These are phyloP conservation scores for Porites lutea DNA, from an alignment of 64 coral and sea anemone genomes.

Conservation along the genomic window DNA sequence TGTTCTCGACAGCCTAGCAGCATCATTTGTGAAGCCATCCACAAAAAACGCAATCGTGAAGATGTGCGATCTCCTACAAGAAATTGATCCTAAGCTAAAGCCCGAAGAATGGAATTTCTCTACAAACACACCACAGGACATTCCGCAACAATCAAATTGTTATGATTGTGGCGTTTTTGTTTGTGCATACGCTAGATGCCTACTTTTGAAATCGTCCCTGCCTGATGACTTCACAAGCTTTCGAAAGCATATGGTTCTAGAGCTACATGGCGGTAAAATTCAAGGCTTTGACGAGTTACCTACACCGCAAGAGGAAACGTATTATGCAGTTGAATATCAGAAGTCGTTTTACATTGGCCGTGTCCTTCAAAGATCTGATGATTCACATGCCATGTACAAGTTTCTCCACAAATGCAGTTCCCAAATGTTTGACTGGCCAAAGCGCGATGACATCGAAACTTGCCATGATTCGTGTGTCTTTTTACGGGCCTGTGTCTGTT, in stretches of 20 bases:
- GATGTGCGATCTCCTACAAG: conserved; percentile 39
- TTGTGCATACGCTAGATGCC: conserved; percentile 54
- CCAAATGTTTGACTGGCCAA: conserved; percentile 32
- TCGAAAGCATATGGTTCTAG: background rate
- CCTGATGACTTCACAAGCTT: background rate
- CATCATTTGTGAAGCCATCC: conserved; percentile 53
- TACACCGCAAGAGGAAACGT: too few relatives aligned
- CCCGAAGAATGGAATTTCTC: conserved; percentile 23
- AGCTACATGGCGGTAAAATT: background rate
- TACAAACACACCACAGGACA: conserved; percentile 10
- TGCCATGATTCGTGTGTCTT: conserved; percentile 32
- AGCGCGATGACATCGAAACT: conserved; percentile 30
- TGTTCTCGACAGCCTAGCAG: conserved; percentile 41
- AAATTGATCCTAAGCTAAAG: conserved; percentile 38
- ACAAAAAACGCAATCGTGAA: background rate
- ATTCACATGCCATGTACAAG: conserved; percentile 28
- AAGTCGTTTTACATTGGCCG: conserved; percentile 66
- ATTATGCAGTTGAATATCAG: conserved; percentile 58
- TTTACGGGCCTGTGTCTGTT: conserved; percentile 31
- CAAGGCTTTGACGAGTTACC: too few relatives aligned
- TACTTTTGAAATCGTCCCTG: conserved; percentile 13
- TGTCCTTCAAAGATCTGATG: conserved; percentile 19
- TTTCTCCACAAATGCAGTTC: conserved; percentile 50
- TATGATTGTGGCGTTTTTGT: conserved; percentile 73
- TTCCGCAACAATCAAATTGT: conserved; percentile 60